A percentile compares a stretch with the other conserved stretches of the same genome.
Conservation (phyloP, 2,888 invertebrate species). For the Lasioglossum calceatum region DNA sequence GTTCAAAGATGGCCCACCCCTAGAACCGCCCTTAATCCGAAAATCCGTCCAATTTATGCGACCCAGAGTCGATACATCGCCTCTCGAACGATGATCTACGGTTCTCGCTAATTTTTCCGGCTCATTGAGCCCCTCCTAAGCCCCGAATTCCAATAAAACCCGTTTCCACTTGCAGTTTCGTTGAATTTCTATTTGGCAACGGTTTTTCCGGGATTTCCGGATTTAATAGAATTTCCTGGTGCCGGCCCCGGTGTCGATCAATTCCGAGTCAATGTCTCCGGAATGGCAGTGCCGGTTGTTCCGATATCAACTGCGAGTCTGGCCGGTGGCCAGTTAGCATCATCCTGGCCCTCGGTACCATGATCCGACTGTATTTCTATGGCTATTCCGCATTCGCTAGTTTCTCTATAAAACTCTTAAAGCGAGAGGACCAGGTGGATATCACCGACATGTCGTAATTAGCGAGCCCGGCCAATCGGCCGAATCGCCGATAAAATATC, state of each 20-base stretch:
- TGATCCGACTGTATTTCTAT: conserved; percentile 38
- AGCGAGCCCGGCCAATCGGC: conserved; percentile 47
- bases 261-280: conserved; percentile 55
- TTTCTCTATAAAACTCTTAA: conserved; percentile 43
- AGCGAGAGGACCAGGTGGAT: conserved; percentile 30
- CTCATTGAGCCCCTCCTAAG: not conserved
- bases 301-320: conserved; percentile 60
- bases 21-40: not conserved
- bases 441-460: conserved; percentile 55
- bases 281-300: conserved; percentile 46
- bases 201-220: conserved; percentile 35
- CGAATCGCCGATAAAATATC: conserved; percentile 63
- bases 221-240: conserved; percentile 60
- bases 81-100: not conserved
- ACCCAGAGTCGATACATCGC: not conserved
- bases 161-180: not conserved
- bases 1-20: not conserved
- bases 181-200: conserved; percentile 33
- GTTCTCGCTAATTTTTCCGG: not conserved
- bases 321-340: conserved; percentile 62
- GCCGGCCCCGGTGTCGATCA: conserved; percentile 57
- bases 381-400: not conserved
- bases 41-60: not conserved
- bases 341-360: not conserved
- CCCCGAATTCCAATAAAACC: conserved; percentile 5